Percentiles rank a stretch among this genome's conserved stretches.
Evolutionary conservation across 1,140 invertebrate genomes (phyloP).

Genomic region (Chrysoperla carnea): DNA sequence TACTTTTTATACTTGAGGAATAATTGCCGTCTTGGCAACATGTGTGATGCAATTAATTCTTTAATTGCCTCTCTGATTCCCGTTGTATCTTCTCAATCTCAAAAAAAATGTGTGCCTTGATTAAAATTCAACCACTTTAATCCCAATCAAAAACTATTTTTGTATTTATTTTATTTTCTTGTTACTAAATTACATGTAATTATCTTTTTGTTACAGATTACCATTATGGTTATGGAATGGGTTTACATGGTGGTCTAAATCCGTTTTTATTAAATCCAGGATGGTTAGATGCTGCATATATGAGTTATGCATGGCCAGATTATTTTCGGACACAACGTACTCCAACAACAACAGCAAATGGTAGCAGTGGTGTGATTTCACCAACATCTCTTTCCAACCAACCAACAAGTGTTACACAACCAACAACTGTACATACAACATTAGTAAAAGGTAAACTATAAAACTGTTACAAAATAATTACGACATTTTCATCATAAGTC

Average conservation of each 20-base stretch:
- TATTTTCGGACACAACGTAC: slow-evolving; percentile 30
- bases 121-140: too few relatives aligned
- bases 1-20: too few relatives aligned
- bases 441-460: slow-evolving; percentile 30
- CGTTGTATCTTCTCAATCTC: too few relatives aligned
- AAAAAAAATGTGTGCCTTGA: too few relatives aligned
- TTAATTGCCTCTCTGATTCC: too few relatives aligned
- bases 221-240: slow-evolving; percentile 36
- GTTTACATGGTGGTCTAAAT: slow-evolving; percentile 44
- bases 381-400: too few relatives aligned
- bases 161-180: too few relatives aligned
- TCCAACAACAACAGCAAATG: slow-evolving; percentile 23
- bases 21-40: too few relatives aligned
- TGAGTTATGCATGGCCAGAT: slow-evolving; percentile 53
- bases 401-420: background rate
- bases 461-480: slow-evolving; percentile 3
- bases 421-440: slow-evolving; percentile 22
- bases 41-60: too few relatives aligned
- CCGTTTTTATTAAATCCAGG: slow-evolving; percentile 51
- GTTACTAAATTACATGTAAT: too few relatives aligned
- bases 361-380: slow-evolving; percentile 5
- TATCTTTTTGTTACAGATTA: slow-evolving; percentile 40
- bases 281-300: slow-evolving; percentile 58
- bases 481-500: too few relatives aligned
- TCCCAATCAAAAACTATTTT: too few relatives aligned